Conservation (phyloP, 2,113 vertebrate species). For the Naja naja region DNA sequence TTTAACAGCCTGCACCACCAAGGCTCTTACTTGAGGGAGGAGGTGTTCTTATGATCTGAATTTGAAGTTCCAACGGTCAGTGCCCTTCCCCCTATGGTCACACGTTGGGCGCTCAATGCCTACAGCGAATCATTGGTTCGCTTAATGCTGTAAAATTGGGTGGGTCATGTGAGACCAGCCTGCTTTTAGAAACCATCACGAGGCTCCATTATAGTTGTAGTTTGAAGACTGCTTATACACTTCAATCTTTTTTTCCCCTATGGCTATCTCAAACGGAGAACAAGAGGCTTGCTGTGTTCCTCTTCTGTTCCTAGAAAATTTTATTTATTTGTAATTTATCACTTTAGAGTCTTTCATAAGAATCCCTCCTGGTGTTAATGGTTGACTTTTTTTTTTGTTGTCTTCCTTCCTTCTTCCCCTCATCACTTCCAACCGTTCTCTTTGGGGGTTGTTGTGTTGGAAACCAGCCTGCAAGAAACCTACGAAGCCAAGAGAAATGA, state of each 20-base stretch:
- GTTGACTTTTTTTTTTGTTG: background rate
- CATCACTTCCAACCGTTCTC: background rate
- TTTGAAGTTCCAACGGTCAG: background rate
- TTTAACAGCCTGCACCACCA: too few species aligned
- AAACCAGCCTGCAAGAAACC: constrained; percentile 81
- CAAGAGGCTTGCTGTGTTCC: background rate
- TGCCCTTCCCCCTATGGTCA: background rate
- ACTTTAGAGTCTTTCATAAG: too few species aligned
- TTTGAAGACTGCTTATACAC: background rate
- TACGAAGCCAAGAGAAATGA: constrained; percentile 87
- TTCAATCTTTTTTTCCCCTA: background rate
- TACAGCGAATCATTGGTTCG: background rate
- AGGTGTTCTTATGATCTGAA: background rate
- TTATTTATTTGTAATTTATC: background rate
- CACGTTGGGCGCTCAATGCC: background rate
- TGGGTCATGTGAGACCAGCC: too few species aligned
- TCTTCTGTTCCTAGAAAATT: background rate
- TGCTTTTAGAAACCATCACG: background rate
- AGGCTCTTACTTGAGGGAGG: accelerated
- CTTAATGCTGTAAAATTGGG: background rate
- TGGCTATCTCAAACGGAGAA: background rate
- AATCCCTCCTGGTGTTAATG: background rate
- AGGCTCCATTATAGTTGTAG: background rate
- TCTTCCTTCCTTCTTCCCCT: background rate
- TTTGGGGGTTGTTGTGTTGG: background rate